A percentile compares a stretch with the other conserved stretches of the same genome.
Conservation (phyloP, 2,113 vertebrate species). For the human region DNA sequence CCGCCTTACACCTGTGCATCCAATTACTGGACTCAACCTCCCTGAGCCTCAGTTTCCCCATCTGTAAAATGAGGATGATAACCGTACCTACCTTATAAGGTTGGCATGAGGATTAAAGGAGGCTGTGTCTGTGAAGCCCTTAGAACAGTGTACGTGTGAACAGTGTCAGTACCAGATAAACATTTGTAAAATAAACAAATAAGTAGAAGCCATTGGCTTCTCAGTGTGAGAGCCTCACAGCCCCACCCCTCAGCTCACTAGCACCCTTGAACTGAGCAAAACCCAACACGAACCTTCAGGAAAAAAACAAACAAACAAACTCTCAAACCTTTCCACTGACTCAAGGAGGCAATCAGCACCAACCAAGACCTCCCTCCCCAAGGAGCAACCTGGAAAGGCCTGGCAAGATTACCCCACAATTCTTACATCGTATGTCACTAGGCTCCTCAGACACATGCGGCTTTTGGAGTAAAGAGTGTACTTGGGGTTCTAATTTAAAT, state of each 20-base stretch:
- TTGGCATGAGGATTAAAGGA: neutral
- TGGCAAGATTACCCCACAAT: neutral
- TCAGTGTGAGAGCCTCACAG: neutral
- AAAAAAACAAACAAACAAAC: neutral
- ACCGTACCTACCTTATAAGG: neutral
- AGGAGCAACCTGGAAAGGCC: neutral
- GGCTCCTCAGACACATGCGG: neutral
- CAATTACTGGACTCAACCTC: neutral
- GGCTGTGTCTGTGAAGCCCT: neutral
- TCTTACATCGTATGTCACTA: neutral
- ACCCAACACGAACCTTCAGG: neutral
- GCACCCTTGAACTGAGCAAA: neutral
- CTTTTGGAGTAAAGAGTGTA: neutral
- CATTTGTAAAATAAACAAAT: neutral
- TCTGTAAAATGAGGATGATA: neutral
- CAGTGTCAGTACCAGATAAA: neutral
- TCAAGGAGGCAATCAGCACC: neutral
- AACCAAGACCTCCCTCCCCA: neutral
- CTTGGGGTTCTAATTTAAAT: conserved; percentile 44
- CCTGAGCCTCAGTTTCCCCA: neutral
- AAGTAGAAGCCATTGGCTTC: neutral
- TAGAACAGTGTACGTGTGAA: too few relatives aligned
- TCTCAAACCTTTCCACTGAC: neutral
- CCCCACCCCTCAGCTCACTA: neutral
- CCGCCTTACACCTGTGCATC: neutral